Evolutionary conservation across 2,113 vertebrate species (phyloP), one percentile per base, ranked within the genome.

Genomic region (Rhinolophus ferrumequinum): DNA sequence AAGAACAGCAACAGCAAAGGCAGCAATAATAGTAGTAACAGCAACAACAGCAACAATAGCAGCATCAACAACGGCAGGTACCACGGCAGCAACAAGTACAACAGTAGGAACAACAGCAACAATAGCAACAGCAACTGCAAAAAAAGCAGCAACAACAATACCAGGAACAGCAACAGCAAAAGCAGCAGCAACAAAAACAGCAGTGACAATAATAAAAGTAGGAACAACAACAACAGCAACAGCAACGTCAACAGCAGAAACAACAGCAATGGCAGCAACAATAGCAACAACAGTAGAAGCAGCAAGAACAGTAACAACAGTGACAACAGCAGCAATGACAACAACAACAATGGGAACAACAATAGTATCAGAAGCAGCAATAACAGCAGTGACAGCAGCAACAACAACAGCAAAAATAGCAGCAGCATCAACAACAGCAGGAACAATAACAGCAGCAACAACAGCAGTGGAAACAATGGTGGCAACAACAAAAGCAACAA

Each of bases 181-280:
- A 24, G 2, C 0, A 28, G 0, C 8, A 50, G 0, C 18, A 67
- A 1, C 0, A 67, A 1, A 2, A 62, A 5, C 35, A 54, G 1
- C 6, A 24, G 6, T 18, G 72, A 0, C 3, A 33, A 0, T 5
- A 80, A 3, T 1, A 69, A 6, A 11, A 77, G 0, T 12, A n/a
- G 0, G 33, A 44, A 0, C 0, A 56, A 0, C 0, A 79, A 0
- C 8, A n/a, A 0, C 2, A 35, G 0, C 1, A 73, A 2, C 2
- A 58, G 0, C 3, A n/a, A 0, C 0, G 3, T 26, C 0, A 35
- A 1, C 11, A 58, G 0, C 14, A 54, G 0, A 22, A 58, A 0
- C 2, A 52, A 2, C 0, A 7, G 0, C 1, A 44, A 0, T 28
- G 58, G 0, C 0, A 85, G 3, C 2, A 85, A 0, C 0, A 64